A percentile compares a stretch with the other conserved stretches of the same genome.
Conservation (phyloP, 30 jellyfish, hydroid and myxozoan species). For the Cassiopea andromeda region DNA sequence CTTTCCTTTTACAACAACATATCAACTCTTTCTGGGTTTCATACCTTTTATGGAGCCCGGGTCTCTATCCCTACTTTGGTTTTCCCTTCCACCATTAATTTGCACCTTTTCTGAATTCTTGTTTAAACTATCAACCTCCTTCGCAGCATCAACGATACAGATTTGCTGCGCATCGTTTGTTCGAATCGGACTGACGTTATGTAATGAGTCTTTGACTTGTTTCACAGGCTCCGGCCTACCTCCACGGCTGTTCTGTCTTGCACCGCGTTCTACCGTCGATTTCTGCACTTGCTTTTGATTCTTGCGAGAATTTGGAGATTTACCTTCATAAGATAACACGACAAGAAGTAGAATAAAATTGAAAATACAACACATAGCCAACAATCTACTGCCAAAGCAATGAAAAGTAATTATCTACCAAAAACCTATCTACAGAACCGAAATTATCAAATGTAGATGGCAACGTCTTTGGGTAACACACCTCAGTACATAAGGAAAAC, state of each 20-base stretch:
- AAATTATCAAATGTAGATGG: too few relatives aligned
- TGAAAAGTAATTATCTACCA: not conserved
- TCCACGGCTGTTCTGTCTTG: slow-evolving; percentile 6
- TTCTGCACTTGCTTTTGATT: not conserved
- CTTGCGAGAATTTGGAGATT: slow-evolving; percentile 4
- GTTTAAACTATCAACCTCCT: not conserved
- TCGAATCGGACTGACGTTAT: not conserved
- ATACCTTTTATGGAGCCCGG: too few relatives aligned
- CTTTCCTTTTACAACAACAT: too few relatives aligned
- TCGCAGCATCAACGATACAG: not conserved
- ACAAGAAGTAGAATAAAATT: too few relatives aligned
- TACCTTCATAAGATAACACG: not conserved
- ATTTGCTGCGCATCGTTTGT: not conserved
- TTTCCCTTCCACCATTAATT: not conserved
- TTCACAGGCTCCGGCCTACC: not conserved
- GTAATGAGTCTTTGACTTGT: not conserved
- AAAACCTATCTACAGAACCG: too few relatives aligned
- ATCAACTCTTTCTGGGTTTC: too few relatives aligned
- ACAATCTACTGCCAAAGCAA: not conserved
- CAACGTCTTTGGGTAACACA: too few relatives aligned
- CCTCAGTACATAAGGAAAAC: too few relatives aligned
- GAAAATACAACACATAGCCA: too few relatives aligned
- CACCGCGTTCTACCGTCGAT: not conserved
- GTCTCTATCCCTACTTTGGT: not conserved
- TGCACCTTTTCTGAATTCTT: not conserved